Percentiles rank a stretch among this genome's conserved stretches.
Conservation (phyloP, 1,140 invertebrate genomes). For the Leptonema lineaticorne region DNA sequence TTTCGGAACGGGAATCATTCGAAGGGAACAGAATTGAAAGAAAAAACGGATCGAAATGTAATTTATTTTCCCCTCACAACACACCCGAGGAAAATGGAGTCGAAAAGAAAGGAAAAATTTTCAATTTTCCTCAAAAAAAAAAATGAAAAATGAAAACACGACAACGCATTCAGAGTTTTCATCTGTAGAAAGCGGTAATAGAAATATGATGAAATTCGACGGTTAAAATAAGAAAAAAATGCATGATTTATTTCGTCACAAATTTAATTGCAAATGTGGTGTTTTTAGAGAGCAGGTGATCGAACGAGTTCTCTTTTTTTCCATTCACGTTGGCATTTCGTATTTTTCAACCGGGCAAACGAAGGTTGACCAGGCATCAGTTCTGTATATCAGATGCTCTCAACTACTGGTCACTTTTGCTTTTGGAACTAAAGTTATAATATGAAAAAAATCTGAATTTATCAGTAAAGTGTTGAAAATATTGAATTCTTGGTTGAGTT, state of each 20-base stretch:
- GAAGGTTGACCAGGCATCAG: background rate
- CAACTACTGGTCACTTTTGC: no score
- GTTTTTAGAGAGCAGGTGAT: background rate
- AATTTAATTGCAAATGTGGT: conserved; percentile 6
- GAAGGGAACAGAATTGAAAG: background rate
- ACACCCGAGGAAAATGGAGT: background rate
- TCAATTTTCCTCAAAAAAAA: no score
- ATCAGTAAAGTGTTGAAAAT: no score
- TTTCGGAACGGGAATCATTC: background rate
- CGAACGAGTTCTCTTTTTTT: background rate
- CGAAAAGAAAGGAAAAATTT: background rate
- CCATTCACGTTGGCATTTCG: no score
- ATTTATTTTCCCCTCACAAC: background rate
- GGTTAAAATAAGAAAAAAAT: background rate
- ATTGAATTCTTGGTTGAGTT: no score
- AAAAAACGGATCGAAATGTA: background rate
- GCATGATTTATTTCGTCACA: conserved; percentile 5
- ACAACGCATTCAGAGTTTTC: no score
- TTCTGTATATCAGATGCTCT: background rate
- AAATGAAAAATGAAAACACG: no score
- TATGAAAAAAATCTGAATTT: no score
- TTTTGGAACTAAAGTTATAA: no score
- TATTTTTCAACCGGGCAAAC: no score
- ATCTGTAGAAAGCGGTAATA: no score
- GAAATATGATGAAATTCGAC: conserved; percentile 2